Percentiles rank a stretch among this genome's conserved stretches.
phyloP scores from a whole-genome alignment of 2,113 vertebrate species.

The Talpa occidentalis region DNA sequence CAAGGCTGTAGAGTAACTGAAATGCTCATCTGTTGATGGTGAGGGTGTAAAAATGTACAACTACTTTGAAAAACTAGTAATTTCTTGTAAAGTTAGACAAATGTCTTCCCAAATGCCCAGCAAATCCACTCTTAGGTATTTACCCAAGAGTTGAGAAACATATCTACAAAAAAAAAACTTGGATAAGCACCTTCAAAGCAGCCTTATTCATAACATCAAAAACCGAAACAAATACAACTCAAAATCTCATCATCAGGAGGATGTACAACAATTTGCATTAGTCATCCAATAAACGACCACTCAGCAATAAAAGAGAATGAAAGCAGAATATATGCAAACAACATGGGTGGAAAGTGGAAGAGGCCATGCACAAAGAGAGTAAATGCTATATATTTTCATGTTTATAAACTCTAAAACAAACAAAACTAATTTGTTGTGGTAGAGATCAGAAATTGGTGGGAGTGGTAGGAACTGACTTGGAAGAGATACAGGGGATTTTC shows the following conservation, averaged over 20 bases:
- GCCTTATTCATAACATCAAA: background rate
- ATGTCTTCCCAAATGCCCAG: background rate
- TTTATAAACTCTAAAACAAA: background rate
- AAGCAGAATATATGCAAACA: background rate
- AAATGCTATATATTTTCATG: background rate
- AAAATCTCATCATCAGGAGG: background rate
- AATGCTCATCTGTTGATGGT: background rate
- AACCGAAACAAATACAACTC: background rate
- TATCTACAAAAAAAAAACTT: background rate
- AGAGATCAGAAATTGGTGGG: background rate
- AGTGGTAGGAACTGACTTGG: background rate
- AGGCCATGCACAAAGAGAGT: background rate
- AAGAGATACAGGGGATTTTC: background rate
- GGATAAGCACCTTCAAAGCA: background rate
- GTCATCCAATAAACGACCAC: background rate
- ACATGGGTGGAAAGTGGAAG: background rate
- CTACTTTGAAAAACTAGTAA: background rate
- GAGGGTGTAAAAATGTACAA: background rate
- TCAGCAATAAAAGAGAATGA: background rate
- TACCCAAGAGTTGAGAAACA: background rate
- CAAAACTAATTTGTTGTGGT: background rate
- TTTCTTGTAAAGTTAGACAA: background rate
- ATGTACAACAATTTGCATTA: background rate
- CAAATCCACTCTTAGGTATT: background rate
- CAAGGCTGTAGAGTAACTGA: background rate